Conservation (phyloP, 2,888 invertebrate species). For the Leptarthrus brevirostris region DNA sequence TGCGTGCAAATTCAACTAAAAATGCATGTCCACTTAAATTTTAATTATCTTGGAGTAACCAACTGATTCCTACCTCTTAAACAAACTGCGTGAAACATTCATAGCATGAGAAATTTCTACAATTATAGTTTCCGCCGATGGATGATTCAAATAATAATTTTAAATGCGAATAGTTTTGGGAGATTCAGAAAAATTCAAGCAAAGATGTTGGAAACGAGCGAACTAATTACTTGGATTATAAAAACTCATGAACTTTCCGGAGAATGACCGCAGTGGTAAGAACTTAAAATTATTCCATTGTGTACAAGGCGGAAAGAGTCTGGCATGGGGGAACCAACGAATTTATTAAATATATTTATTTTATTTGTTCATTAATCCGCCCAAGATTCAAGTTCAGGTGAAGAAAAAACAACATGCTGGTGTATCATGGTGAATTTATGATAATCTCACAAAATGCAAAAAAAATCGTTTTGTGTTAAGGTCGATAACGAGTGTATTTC, state of each 20-base stretch:
- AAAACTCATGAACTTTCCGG: neutral
- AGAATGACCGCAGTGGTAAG: neutral
- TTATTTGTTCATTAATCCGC: too few relatives aligned
- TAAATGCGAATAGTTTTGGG: neutral
- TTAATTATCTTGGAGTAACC: slow-evolving; percentile 11
- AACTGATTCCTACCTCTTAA: neutral
- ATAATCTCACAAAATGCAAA: too few relatives aligned
- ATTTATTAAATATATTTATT: too few relatives aligned
- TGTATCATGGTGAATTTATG: too few relatives aligned
- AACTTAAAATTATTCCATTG: neutral
- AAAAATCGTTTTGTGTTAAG: too few relatives aligned
- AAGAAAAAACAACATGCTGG: too few relatives aligned
- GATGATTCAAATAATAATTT: slow-evolving; percentile 10
- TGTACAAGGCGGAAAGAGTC: neutral
- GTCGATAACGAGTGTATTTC: too few relatives aligned
- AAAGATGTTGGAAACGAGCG: too few relatives aligned
- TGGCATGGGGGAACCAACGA: too few relatives aligned
- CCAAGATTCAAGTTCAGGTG: too few relatives aligned
- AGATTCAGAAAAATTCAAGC: neutral
- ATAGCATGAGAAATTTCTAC: slow-evolving; percentile 30
- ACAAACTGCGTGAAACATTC: slow-evolving; percentile 36
- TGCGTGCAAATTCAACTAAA: slow-evolving; percentile 34
- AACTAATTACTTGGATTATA: too few relatives aligned
- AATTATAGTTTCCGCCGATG: slow-evolving; percentile 13
- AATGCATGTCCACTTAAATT: slow-evolving; percentile 29